Conservation (phyloP, 1,140 invertebrate species). For the Leptinotarsa texana region DNA sequence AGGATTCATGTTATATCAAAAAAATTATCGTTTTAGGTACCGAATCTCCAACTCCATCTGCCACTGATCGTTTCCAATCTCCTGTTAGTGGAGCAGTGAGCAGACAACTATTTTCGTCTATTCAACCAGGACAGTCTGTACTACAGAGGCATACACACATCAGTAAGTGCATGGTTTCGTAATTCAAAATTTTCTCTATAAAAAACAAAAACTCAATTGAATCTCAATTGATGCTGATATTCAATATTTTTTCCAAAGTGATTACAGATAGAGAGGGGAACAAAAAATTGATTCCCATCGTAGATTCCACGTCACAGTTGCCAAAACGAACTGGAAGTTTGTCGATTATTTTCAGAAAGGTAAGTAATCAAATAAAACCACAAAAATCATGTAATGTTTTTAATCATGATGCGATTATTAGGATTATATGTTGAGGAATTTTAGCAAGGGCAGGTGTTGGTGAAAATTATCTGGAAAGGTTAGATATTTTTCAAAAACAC, state of each 20-base stretch:
- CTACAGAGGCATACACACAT: constrained; percentile 51
- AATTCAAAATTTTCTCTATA: neutral
- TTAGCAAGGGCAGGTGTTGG: too few relatives aligned
- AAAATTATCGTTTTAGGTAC: constrained; percentile 26
- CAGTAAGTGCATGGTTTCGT: constrained; percentile 29
- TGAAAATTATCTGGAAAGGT: too few relatives aligned
- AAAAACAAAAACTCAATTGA: neutral
- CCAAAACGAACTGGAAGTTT: constrained; percentile 67
- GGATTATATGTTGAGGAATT: too few relatives aligned
- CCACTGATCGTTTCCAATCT: constrained; percentile 64
- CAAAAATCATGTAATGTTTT: too few relatives aligned
- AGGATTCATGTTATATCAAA: too few relatives aligned
- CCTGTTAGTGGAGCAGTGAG: constrained; percentile 45
- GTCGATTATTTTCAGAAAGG: constrained; percentile 78
- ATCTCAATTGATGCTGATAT: neutral
- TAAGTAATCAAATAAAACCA: constrained; percentile 47
- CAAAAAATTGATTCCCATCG: constrained; percentile 38
- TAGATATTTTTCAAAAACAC: too few relatives aligned
- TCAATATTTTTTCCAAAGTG: constrained; percentile 27
- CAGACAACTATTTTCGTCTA: constrained; percentile 43
- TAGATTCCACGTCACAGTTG: constrained; percentile 45
- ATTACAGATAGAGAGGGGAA: constrained; percentile 43
- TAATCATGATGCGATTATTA: too few relatives aligned
- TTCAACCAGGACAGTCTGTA: constrained; percentile 60
- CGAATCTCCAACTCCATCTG: constrained; percentile 59